These are phyloP conservation scores for Leucoraja erinaceus DNA, from an alignment of 2,113 vertebrate species.

Conservation along the genomic window DNA sequence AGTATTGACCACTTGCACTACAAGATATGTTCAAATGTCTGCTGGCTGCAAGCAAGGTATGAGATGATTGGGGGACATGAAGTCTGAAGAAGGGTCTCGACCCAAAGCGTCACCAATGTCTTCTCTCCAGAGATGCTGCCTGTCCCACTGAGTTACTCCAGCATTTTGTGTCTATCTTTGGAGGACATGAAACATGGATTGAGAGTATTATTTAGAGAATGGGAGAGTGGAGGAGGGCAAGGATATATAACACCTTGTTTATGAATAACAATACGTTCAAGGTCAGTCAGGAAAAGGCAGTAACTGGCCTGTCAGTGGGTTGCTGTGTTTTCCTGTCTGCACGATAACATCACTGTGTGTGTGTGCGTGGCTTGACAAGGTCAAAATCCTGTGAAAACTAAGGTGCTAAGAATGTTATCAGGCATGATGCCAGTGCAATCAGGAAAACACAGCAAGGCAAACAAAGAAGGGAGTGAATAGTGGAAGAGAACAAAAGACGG, in stretches of 20 bases:
- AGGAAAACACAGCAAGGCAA: not conserved
- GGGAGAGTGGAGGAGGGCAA: not conserved
- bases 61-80: too few species aligned
- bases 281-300: not conserved
- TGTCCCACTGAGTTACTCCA: too few species aligned
- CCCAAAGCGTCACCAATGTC: too few species aligned
- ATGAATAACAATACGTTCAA: not conserved
- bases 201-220: not conserved
- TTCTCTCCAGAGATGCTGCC: too few species aligned
- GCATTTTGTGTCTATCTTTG: too few species aligned
- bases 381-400: not conserved
- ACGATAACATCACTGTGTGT: not conserved
- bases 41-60: too few species aligned
- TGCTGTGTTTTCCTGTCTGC: not conserved
- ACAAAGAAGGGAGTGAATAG: not conserved
- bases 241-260: too few species aligned
- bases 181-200: not conserved
- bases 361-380: not conserved
- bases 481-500: conserved; percentile 33
- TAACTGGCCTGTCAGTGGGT: not conserved
- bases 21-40: too few species aligned
- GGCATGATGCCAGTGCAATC: not conserved
- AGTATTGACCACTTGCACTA: not conserved
- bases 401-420: not conserved
- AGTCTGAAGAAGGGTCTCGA: too few species aligned